Evolutionary conservation across 2,797 vertebrate species (phyloP), one percentile per base, ranked within the genome.

Genomic region (Choloepus didactylus): DNA sequence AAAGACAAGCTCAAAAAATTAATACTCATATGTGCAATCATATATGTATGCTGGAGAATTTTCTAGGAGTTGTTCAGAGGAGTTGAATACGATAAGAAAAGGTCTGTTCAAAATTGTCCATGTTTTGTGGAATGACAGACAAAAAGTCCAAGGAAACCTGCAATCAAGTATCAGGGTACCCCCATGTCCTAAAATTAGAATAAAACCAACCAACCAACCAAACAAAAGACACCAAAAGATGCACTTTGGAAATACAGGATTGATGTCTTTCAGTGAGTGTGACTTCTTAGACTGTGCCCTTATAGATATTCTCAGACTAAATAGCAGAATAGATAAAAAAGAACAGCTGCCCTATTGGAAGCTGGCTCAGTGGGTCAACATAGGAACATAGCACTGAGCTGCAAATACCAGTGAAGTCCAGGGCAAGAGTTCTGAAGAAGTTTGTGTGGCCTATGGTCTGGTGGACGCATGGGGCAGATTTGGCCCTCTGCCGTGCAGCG

Each of bases 211-310:
- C 14, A 73, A 87, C 82, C 1, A 76, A 54, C 64, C 5, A 76
- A 51, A 25, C 5, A 66, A 49, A 93, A 94, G 79, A 44, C 27
- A 94, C 76, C 5, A 25, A 44, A 56, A 87, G 11, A 21, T 5
- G 77, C 86, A 85, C 70, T 92, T 82, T 79, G 41, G 51, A 94
- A 83, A 92, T 89, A 75, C 3, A 75, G 23, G 9, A 4, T 35
- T 89, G 49, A 87, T 77, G 3, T 87, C 44, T 72, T 84, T 54
- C 1, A 81, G 18, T 73, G 51, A 89, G 46, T 83, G 75, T 31
- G 73, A 35, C 66, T 46, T 83, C 44, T 69, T 93, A 12, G 72
- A 38, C 15, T 23, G 19, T 25, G 31, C 10, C 23, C 25, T 75
- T 10, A 60, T 12, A 96, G 49, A 31, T 12, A 35, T 72, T 0